Base-by-base conservation (phyloP, 2,888 invertebrate species). In the Drosophila subquinaria region DNA sequence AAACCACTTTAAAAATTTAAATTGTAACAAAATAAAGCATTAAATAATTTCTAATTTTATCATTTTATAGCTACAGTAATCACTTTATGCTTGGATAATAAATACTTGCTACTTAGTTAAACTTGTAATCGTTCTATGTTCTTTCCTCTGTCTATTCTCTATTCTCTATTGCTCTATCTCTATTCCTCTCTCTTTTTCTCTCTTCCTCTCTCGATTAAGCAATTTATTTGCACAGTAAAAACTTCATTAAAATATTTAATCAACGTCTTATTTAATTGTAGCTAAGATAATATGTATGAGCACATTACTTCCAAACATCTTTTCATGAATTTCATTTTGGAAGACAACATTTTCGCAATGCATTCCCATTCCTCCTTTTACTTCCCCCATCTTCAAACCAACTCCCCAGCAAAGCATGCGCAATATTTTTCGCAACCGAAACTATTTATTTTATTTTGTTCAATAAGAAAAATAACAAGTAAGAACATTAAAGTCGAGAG, bases 361-460 rank as follows among this genome's bases (percentile, higher is more conserved):
- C 13, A 17, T 15, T 13, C 20, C 36, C 55, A 15, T 8, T 40
- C 36, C 59, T 4, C 11, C n/a, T 11, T 30, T 15, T 11, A 15
- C 35, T 45, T 42, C 56, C 10, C 8, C 4, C 10, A 20, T n/a
- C 17, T 23, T 27, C 27, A 27, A 27, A 6, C 5, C 55, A 35
- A 56, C 43, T 35, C 47, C 36, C 36, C 10, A 20, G 36, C 51
- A 15, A 27, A 45, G 23, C 62, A 43, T 59, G 23, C 23, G 52
- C 61, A 65, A 76, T 30, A 50, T 17, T 65, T 76, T 71, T 69
- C 76, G 64, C 65, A 71, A 71, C 52, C 17, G 48, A 60, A 76
- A 66, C 64, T 53, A 52, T 64, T 9, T 51, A 30, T 30, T 47
- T 27, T 10, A 15, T 27, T 4, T 23, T 33, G 33, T 50, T 23